These are phyloP conservation scores for Lepidonotus clava DNA, from an alignment of 2,888 invertebrate genomes.

Conservation along the genomic window DNA sequence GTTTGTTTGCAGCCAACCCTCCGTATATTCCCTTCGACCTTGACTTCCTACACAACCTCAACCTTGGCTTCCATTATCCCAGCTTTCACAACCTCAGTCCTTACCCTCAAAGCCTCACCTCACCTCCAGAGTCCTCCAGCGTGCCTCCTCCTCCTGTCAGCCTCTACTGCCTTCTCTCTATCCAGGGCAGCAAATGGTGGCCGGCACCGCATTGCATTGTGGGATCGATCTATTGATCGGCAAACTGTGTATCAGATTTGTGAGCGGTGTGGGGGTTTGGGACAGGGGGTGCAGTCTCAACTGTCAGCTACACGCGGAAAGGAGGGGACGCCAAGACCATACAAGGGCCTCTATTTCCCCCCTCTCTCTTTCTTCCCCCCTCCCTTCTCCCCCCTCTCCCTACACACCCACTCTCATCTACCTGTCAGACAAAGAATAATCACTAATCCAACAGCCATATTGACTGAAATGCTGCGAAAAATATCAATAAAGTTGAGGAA, in stretches of 20 bases:
- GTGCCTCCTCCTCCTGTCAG: neutral
- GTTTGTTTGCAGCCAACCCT: no score
- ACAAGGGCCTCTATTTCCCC: neutral
- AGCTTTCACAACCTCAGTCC: no score
- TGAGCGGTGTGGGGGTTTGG: neutral
- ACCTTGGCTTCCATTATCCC: neutral
- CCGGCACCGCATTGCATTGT: neutral
- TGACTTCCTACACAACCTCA: neutral
- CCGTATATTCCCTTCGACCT: neutral
- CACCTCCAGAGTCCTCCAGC: neutral
- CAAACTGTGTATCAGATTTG: conserved; percentile 15
- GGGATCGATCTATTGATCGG: conserved; percentile 38
- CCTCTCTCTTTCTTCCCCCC: neutral
- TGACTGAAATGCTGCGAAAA: neutral
- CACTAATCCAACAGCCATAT: conserved; percentile 16
- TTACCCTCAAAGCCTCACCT: neutral
- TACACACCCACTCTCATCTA: neutral
- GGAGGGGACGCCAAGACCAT: neutral
- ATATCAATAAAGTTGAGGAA: conserved; percentile 18
- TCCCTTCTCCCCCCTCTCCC: neutral
- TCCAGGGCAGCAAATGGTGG: neutral
- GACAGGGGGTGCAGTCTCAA: neutral
- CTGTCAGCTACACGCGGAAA: no score
- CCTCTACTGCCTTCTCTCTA: neutral
- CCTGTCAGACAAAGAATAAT: neutral